Evolutionary conservation across 2,113 vertebrate species (phyloP).

Genomic region (Talpa occidentalis): DNA sequence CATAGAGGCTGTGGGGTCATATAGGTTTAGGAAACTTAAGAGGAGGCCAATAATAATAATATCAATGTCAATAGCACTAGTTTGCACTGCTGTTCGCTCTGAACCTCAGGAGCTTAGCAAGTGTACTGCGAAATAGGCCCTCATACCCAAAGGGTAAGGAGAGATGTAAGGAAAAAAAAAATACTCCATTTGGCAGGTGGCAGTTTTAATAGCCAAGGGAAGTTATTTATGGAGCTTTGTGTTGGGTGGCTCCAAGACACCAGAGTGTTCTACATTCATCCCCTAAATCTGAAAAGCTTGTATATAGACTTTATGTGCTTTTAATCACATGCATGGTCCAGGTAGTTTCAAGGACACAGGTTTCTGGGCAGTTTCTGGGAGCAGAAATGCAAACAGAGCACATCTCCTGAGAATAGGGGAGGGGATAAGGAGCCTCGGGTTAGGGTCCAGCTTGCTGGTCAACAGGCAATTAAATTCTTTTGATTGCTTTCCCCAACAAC

Average conservation of each 20-base stretch:
- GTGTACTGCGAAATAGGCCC: neutral
- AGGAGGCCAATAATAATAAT: neutral
- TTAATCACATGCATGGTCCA: neutral
- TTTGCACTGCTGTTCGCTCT: neutral
- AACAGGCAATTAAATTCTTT: no score
- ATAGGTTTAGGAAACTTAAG: neutral
- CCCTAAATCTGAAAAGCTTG: neutral
- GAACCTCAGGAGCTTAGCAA: neutral
- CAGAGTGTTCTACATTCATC: neutral
- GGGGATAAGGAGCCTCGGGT: no score
- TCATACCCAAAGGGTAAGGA: neutral
- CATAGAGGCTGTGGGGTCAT: no score
- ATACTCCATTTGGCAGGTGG: neutral
- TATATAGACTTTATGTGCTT: neutral
- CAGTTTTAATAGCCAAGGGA: neutral
- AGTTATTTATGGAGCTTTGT: neutral
- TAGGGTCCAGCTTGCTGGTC: no score
- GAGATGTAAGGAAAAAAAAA: neutral
- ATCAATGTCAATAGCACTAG: neutral
- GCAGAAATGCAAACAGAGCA: no score
- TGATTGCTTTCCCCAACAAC: no score
- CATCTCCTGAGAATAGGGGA: no score
- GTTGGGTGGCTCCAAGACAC: neutral
- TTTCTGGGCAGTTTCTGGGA: no score
- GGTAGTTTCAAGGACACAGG: neutral